Conservation (phyloP, 2,113 vertebrate genomes). For the Cyphomyrus plagiostoma region DNA sequence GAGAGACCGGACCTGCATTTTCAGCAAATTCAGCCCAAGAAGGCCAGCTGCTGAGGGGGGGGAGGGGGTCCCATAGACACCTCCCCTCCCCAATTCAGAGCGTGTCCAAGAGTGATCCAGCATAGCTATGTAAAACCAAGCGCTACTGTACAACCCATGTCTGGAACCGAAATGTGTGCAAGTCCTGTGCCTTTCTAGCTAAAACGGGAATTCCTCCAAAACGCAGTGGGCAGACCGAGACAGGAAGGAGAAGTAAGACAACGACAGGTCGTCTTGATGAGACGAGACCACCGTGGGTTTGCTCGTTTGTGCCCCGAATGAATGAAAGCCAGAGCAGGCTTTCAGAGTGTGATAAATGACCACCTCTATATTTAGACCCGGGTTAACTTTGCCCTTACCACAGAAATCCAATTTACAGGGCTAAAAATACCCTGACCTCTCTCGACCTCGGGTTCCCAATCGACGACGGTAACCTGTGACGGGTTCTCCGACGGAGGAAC, state of each 20-base stretch:
- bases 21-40: background rate
- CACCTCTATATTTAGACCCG: conserved; percentile 13
- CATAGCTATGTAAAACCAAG: background rate
- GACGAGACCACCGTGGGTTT: background rate
- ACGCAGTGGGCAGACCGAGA: background rate
- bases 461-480: background rate
- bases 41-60: background rate
- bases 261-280: no score
- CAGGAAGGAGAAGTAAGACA: background rate
- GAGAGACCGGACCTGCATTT: background rate
- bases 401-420: conserved; percentile 36
- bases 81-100: conserved; percentile 21
- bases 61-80: background rate
- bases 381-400: conserved; percentile 20
- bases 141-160: background rate
- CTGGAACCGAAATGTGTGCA: background rate
- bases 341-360: background rate
- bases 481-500: background rate
- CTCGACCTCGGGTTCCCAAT: conserved; percentile 14
- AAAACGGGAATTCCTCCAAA: background rate
- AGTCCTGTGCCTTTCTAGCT: background rate
- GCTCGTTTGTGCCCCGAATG: background rate
- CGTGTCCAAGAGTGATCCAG: background rate
- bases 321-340: background rate
- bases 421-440: conserved; percentile 35